Conservation (phyloP, 2,888 invertebrate genomes). For the Neoascia interrupta region DNA sequence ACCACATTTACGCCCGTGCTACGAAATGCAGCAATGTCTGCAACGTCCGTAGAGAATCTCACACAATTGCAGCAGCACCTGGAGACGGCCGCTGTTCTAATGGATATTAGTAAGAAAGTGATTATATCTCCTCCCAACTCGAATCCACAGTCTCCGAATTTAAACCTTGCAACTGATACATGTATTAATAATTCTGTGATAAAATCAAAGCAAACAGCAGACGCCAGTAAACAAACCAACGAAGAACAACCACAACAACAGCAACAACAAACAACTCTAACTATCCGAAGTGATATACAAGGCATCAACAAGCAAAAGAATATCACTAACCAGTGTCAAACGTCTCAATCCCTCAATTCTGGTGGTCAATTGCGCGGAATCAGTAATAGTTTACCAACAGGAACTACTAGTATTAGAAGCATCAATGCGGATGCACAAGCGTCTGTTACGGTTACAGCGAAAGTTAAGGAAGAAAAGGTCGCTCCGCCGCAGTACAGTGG, state of each 20-base stretch:
- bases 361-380: conserved; percentile 40
- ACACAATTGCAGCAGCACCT: conserved; percentile 78
- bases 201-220: conserved; percentile 78
- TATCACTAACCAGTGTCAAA: conserved; percentile 28
- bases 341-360: conserved; percentile 57
- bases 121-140: conserved; percentile 79
- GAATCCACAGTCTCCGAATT: conserved; percentile 78
- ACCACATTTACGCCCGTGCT: conserved; percentile 24
- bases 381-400: conserved; percentile 55
- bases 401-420: conserved; percentile 40
- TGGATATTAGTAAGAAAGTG: conserved; percentile 80
- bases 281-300: conserved; percentile 38
- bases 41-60: conserved; percentile 70
- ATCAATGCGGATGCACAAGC: conserved; percentile 32
- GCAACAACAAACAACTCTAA: neutral
- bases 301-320: conserved; percentile 42
- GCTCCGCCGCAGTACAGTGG: conserved; percentile 77
- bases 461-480: conserved; percentile 44
- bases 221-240: conserved; percentile 71
- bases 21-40: conserved; percentile 29
- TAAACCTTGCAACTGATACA: conserved; percentile 74
- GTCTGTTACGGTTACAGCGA: conserved; percentile 29
- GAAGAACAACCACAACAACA: too few relatives aligned
- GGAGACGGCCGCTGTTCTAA: conserved; percentile 79
- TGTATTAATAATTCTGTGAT: conserved; percentile 80